Evolutionary conservation across 2,888 invertebrate genomes (phyloP).

Genomic region (Aplocera efformata): DNA sequence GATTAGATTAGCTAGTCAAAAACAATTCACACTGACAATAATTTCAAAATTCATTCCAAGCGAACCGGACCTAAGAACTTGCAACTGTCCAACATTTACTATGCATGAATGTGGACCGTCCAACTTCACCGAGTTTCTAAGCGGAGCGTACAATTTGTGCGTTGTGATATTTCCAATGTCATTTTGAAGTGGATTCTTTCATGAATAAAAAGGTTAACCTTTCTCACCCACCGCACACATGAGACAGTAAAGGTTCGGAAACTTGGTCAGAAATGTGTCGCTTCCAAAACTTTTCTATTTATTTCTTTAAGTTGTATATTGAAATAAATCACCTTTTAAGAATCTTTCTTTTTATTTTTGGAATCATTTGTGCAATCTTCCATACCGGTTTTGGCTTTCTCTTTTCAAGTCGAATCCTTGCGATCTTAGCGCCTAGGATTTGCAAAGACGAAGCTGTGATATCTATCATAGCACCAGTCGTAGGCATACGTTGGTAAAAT

Average conservation of each 20-base stretch:
- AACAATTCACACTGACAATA: slow-evolving; percentile 5
- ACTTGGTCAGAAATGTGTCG: slow-evolving; percentile 16
- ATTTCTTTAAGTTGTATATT: no score
- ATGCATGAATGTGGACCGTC: slow-evolving; percentile 20
- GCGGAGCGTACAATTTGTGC: slow-evolving; percentile 13
- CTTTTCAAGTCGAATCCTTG: no score
- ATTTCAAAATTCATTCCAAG: slow-evolving; percentile 14
- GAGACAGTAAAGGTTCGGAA: slow-evolving; percentile 20
- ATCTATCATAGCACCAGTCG: no score
- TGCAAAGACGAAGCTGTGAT: no score
- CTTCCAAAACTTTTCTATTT: slow-evolving; percentile 11
- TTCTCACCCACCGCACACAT: slow-evolving; percentile 14
- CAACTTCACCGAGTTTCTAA: slow-evolving; percentile 29
- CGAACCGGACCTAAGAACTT: slow-evolving; percentile 18
- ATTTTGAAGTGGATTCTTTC: slow-evolving; percentile 6
- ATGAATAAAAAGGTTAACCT: slow-evolving; percentile 20
- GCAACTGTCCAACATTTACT: slow-evolving; percentile 24
- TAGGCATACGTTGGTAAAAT: no score
- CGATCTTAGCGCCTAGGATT: no score
- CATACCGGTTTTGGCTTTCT: no score
- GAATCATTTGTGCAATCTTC: no score
- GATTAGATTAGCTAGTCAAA: not conserved
- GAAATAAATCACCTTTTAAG: no score
- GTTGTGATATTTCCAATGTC: not conserved
- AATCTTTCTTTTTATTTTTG: no score